These are phyloP conservation scores for Cephalopachus bancanus DNA, from an alignment of 2,797 vertebrate genomes.

Conservation along the genomic window DNA sequence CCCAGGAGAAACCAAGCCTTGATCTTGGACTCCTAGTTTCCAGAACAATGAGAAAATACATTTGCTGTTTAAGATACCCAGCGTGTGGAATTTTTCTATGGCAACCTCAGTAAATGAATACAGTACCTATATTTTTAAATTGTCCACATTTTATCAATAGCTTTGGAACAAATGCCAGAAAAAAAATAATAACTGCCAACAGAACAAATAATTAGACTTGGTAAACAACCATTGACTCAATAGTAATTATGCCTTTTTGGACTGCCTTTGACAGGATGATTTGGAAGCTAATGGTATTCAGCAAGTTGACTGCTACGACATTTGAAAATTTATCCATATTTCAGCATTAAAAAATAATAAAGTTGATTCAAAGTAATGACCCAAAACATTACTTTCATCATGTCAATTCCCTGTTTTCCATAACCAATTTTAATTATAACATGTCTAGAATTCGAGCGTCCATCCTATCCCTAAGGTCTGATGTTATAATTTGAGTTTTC, in stretches of 20 bases:
- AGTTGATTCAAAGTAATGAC: constrained; percentile 40
- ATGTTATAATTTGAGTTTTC: not conserved
- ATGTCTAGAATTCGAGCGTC: not conserved
- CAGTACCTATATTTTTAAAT: not conserved
- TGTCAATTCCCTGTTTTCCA: not conserved
- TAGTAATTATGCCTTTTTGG: constrained; percentile 52
- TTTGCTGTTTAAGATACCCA: not conserved
- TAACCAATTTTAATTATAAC: constrained; percentile 13
- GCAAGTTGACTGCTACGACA: not conserved
- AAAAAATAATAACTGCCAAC: constrained; percentile 16
- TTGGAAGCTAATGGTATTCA: constrained; percentile 44
- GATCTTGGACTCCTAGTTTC: not conserved
- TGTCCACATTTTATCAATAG: not conserved
- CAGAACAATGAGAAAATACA: not conserved
- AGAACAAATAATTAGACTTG: constrained; percentile 43
- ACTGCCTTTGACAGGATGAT: constrained; percentile 11
- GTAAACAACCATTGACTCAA: constrained; percentile 43
- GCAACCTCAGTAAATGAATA: not conserved
- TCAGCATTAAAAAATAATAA: constrained; percentile 58
- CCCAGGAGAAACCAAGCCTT: not conserved
- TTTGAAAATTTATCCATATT: constrained; percentile 54
- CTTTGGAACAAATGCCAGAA: constrained; percentile 27
- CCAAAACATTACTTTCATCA: constrained; percentile 16
- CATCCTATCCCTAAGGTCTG: not conserved
- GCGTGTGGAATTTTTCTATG: not conserved